phyloP scores from a whole-genome alignment of 2,797 vertebrate genomes.

The Rhyacichthys aspro region DNA sequence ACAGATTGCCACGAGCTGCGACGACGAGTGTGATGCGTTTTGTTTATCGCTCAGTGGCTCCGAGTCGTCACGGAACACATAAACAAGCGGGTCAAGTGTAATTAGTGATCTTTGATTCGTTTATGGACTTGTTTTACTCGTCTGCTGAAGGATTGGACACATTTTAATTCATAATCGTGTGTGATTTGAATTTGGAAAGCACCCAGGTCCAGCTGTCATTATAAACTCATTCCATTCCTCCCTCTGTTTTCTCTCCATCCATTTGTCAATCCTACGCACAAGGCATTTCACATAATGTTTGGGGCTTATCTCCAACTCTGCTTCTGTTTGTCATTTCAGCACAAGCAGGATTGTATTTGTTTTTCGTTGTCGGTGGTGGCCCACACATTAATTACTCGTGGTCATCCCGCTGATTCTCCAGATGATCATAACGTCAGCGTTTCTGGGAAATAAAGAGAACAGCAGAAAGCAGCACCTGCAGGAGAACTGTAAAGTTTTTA shows the following conservation, averaged over 20 bases:
- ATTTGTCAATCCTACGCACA: constrained; percentile 7
- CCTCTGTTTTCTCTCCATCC: constrained; percentile 8
- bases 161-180: constrained; percentile 28
- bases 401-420: constrained; percentile 20
- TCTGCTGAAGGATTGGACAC: background rate
- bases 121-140: constrained; percentile 5
- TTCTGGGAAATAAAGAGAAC: constrained; percentile 30
- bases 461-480: constrained; percentile 10
- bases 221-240: constrained; percentile 48
- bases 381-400: constrained; percentile 43
- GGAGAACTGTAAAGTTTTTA: constrained; percentile 14
- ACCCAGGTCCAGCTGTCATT: constrained; percentile 62
- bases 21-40: constrained; percentile 35
- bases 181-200: constrained; percentile 54
- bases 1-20: constrained; percentile 43
- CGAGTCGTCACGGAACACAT: background rate
- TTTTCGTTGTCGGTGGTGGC: constrained; percentile 24
- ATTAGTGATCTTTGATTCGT: background rate
- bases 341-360: constrained; percentile 9
- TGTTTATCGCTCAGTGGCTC: constrained; percentile 23
- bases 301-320: constrained; percentile 25
- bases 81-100: background rate
- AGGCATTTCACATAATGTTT: constrained; percentile 2
- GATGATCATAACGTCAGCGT: constrained; percentile 29
- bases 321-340: constrained; percentile 12